Conservation (phyloP, 2,113 vertebrate genomes). For the Oryzias curvinotus region DNA sequence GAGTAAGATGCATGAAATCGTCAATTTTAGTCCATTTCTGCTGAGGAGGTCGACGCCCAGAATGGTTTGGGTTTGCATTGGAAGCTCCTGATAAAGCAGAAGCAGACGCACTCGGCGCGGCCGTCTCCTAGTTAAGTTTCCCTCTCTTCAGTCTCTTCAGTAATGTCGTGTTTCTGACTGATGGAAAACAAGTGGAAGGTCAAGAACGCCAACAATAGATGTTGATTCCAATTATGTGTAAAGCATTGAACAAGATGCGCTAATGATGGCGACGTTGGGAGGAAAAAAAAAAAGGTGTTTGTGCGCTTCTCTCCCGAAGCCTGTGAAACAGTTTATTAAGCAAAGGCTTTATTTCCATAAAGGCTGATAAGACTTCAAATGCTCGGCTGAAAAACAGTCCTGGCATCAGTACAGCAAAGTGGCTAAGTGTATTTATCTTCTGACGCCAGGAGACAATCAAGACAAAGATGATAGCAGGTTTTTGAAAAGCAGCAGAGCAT, state of each 20-base stretch:
- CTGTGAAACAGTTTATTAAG: conserved; percentile 69
- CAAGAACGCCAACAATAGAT: conserved; percentile 73
- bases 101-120: conserved; percentile 62
- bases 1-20: too few relatives aligned
- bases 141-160: conserved; percentile 67
- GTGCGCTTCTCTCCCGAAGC: conserved; percentile 64
- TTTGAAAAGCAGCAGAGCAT: conserved; percentile 62
- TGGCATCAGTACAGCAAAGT: conserved; percentile 52
- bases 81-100: conserved; percentile 65
- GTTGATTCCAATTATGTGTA: conserved; percentile 78
- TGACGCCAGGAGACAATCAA: conserved; percentile 68
- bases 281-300: conserved; percentile 66
- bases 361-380: conserved; percentile 75
- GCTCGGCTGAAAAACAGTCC: conserved; percentile 61
- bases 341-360: conserved; percentile 73
- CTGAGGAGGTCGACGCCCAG: too few relatives aligned
- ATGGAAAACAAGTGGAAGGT: conserved; percentile 74
- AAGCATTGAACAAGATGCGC: conserved; percentile 72
- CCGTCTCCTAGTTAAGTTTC: conserved; percentile 70
- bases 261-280: conserved; percentile 71
- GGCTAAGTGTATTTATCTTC: conserved; percentile 58
- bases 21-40: too few relatives aligned
- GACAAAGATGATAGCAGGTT: conserved; percentile 69
- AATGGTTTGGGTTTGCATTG: conserved; percentile 50
- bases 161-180: conserved; percentile 65